Percentiles rank a stretch among this genome's conserved stretches.
Evolutionary conservation across 2,888 invertebrate species (phyloP).

Genomic region (Netelia inedita): DNA sequence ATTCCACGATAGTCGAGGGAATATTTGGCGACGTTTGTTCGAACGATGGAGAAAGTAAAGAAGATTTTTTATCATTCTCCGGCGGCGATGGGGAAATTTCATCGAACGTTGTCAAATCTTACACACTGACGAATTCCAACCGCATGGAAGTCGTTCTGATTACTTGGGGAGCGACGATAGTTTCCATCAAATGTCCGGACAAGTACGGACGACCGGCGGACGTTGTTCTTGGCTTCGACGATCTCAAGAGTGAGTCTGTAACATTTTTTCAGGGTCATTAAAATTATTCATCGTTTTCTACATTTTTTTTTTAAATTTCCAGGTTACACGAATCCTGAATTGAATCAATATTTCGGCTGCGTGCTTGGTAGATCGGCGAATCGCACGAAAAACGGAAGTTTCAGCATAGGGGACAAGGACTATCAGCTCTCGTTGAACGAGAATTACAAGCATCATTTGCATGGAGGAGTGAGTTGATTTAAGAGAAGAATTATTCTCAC

Average conservation of each 20-base stretch:
- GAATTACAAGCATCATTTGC: slow-evolving; percentile 89
- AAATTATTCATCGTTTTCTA: neutral
- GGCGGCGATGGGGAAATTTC: slow-evolving; percentile 52
- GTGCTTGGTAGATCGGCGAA: slow-evolving; percentile 95
- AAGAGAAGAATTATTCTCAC: slow-evolving; percentile 78
- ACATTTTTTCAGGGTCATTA: neutral
- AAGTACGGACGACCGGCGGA: slow-evolving; percentile 90
- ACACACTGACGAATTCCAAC: slow-evolving; percentile 89
- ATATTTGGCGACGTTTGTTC: slow-evolving; percentile 76
- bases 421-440: slow-evolving; percentile 91
- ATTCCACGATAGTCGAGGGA: slow-evolving; percentile 76
- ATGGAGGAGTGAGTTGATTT: slow-evolving; percentile 92
- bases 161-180: slow-evolving; percentile 93
- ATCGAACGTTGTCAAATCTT: slow-evolving; percentile 75
- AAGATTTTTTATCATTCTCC: slow-evolving; percentile 41
- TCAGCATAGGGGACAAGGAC: slow-evolving; percentile 89
- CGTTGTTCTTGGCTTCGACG: slow-evolving; percentile 93
- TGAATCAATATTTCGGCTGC: slow-evolving; percentile 94
- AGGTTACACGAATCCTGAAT: slow-evolving; percentile 89
- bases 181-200: slow-evolving; percentile 91
- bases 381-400: slow-evolving; percentile 90
- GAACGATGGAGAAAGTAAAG: slow-evolving; percentile 64
- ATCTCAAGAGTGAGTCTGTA: slow-evolving; percentile 88
- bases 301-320: slow-evolving; percentile 4
- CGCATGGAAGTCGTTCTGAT: slow-evolving; percentile 89